Evolutionary conservation across 2,113 vertebrate species (phyloP).

Genomic region (Plecotus auritus): DNA sequence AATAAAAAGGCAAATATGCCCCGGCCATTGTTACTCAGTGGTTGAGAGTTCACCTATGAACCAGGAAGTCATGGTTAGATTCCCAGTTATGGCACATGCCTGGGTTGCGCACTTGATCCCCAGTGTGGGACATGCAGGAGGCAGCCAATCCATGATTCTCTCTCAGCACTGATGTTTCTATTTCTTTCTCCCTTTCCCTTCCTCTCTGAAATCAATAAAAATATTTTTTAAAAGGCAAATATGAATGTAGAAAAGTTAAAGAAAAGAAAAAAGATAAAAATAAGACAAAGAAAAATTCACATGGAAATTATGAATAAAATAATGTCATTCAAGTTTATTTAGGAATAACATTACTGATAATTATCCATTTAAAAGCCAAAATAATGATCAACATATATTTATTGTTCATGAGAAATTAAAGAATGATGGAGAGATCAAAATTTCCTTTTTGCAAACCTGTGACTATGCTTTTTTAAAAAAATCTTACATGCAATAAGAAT

Average conservation of each 20-base stretch:
- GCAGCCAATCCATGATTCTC: no score
- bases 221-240: neutral
- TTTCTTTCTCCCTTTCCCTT: no score
- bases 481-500: neutral
- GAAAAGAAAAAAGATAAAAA: neutral
- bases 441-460: neutral
- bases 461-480: conserved; percentile 11
- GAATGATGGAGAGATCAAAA: neutral
- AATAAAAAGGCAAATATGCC: neutral
- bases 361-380: neutral
- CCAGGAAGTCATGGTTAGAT: no score
- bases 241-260: neutral
- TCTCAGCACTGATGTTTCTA: no score
- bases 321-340: neutral
- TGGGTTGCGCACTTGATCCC: no score
- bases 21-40: no score
- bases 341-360: neutral
- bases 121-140: no score
- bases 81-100: no score
- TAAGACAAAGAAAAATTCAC: neutral
- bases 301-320: conserved; percentile 15
- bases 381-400: neutral
- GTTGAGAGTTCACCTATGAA: no score
- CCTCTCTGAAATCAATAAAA: no score
- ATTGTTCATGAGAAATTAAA: conserved; percentile 8